phyloP scores from a whole-genome alignment of 2,888 invertebrate species.

The Noctua janthina region DNA sequence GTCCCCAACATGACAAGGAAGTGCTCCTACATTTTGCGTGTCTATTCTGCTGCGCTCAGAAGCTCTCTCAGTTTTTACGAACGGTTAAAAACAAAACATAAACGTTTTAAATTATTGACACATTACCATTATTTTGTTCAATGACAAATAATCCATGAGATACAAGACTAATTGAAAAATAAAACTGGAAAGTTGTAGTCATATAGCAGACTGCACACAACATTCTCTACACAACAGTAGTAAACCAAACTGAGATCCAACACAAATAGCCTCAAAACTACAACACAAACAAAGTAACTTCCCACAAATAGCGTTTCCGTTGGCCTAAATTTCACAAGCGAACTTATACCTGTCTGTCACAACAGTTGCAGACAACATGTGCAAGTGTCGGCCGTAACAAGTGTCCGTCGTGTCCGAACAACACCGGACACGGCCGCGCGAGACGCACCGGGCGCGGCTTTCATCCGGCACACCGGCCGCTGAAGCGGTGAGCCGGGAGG shows the following conservation, averaged over 20 bases:
- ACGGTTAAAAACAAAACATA: background rate
- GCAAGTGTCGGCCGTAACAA: constrained; percentile 40
- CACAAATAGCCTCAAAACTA: constrained; percentile 16
- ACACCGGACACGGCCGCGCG: constrained; percentile 24
- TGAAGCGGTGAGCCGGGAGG: background rate
- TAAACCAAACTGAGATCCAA: background rate
- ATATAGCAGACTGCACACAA: background rate
- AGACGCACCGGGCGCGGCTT: too few relatives aligned
- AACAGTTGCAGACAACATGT: constrained; percentile 28
- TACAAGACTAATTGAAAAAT: background rate
- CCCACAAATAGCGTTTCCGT: constrained; percentile 33
- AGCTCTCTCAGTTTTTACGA: background rate
- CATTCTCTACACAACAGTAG: background rate
- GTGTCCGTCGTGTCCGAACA: constrained; percentile 23
- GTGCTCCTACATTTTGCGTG: background rate
- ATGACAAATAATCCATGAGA: background rate
- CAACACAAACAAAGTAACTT: constrained; percentile 16
- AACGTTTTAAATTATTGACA: background rate
- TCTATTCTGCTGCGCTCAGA: background rate
- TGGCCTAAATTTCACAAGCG: constrained; percentile 36
- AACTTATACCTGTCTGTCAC: constrained; percentile 41
- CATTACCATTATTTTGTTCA: background rate
- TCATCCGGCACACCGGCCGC: constrained; percentile 12
- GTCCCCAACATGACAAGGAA: constrained; percentile 21
- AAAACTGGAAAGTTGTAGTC: background rate